phyloP scores from a whole-genome alignment of 1,140 invertebrate genomes.

The Potamilus streckersoni region DNA sequence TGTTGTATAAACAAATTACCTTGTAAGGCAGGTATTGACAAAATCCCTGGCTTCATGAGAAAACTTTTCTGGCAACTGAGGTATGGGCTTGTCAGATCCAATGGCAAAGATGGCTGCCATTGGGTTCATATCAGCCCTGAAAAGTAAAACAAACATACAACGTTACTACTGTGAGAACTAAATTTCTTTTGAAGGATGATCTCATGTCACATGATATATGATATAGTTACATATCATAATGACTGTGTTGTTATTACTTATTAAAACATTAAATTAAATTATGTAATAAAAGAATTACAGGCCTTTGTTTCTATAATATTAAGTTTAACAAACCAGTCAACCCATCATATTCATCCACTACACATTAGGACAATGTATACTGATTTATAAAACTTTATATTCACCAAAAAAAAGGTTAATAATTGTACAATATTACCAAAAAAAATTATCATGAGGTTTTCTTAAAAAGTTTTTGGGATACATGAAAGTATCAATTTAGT shows the following conservation, averaged over 20 bases:
- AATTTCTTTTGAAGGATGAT: not conserved
- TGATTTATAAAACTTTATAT: too few relatives aligned
- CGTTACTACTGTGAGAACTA: not conserved
- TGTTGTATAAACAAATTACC: constrained; percentile 33
- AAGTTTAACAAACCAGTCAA: too few relatives aligned
- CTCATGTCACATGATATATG: not conserved
- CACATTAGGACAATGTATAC: too few relatives aligned
- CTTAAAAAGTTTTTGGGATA: too few relatives aligned
- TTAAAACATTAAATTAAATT: not conserved
- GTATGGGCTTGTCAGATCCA: constrained; percentile 54
- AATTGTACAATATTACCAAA: too few relatives aligned
- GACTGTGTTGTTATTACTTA: not conserved
- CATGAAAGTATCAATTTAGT: too few relatives aligned
- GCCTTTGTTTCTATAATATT: not conserved
- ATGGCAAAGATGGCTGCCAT: constrained; percentile 68
- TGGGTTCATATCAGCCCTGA: constrained; percentile 62
- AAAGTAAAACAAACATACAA: constrained; percentile 14
- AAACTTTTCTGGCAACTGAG: constrained; percentile 58
- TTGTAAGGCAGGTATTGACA: constrained; percentile 61
- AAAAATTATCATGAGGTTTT: too few relatives aligned
- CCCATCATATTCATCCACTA: too few relatives aligned
- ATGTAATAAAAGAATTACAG: not conserved
- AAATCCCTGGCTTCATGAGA: constrained; percentile 59
- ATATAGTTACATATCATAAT: not conserved
- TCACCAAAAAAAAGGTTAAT: too few relatives aligned